phyloP scores from a whole-genome alignment of 2,113 vertebrate genomes.

The Monopterus albus region DNA sequence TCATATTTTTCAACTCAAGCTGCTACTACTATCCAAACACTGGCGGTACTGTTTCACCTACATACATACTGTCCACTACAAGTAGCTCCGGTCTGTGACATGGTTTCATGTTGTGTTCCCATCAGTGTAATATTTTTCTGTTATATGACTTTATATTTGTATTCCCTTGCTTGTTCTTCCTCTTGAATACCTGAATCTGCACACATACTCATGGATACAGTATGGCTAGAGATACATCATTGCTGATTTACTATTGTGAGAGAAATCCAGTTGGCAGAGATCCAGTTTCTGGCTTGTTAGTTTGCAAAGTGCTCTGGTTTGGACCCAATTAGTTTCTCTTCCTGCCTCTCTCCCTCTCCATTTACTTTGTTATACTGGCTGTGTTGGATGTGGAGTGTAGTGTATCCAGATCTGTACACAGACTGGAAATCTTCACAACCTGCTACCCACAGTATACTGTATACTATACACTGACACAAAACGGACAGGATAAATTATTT shows the following conservation, averaged over 20 bases:
- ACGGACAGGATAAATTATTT: neutral
- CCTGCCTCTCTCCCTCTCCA: conserved; percentile 23
- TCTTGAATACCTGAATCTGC: conserved; percentile 22
- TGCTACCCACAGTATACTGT: neutral
- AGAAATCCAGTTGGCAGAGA: conserved; percentile 47
- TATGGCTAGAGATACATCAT: conserved; percentile 41
- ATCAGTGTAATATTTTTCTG: neutral
- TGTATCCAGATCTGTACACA: neutral
- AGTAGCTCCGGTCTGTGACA: neutral
- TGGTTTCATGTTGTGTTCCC: neutral
- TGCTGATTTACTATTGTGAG: conserved; percentile 41
- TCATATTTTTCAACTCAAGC: too few relatives aligned
- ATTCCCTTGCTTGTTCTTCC: conserved; percentile 5
- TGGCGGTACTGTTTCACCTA: too few relatives aligned
- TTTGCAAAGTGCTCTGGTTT: conserved; percentile 56
- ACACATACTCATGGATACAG: neutral
- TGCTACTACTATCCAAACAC: too few relatives aligned
- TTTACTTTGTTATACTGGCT: conserved; percentile 9
- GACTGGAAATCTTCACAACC: conserved; percentile 1
- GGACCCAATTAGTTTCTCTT: conserved; percentile 59
- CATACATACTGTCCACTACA: neutral
- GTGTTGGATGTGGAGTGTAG: conserved; percentile 4
- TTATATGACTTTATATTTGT: neutral
- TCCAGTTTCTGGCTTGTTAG: conserved; percentile 65
- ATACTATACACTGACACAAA: neutral